A percentile compares a stretch with the other conserved stretches of the same genome.
Evolutionary conservation across 2,113 vertebrate species (phyloP).

Genomic region (Pseudopipra pipra): DNA sequence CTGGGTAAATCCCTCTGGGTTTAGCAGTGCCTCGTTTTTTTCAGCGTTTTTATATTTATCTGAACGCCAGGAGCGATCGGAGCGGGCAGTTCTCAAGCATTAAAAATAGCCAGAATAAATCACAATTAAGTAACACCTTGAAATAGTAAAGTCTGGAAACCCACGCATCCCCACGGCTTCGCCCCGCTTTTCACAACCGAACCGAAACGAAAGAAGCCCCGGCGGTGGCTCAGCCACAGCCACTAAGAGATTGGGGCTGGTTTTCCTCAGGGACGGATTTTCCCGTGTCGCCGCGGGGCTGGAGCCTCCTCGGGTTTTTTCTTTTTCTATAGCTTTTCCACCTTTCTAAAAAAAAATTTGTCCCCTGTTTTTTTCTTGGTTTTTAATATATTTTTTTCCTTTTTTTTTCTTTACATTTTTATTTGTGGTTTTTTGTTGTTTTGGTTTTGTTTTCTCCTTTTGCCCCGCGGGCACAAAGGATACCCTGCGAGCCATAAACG

Average conservation of each 20-base stretch:
- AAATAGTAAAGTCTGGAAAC: neutral
- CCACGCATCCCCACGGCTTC: neutral
- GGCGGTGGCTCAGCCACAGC: neutral
- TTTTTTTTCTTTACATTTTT: neutral
- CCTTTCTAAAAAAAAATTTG: neutral
- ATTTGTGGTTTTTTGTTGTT: neutral
- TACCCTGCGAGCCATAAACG: neutral
- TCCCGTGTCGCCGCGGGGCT: neutral
- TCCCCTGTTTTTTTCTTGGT: rapidly evolving
- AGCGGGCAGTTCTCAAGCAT: neutral
- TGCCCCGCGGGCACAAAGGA: neutral
- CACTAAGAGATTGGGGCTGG: neutral
- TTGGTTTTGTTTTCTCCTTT: neutral
- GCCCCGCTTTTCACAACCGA: neutral
- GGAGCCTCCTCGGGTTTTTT: neutral
- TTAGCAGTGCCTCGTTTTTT: neutral
- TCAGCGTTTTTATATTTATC: neutral
- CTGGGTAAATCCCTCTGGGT: neutral
- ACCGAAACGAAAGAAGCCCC: conserved; percentile 13
- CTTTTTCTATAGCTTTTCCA: neutral
- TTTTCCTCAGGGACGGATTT: neutral
- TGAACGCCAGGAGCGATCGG: neutral
- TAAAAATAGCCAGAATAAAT: neutral
- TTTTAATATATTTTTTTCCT: no score
- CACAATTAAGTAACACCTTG: neutral